phyloP scores from a whole-genome alignment of 1,140 invertebrate species.

The Kradibia gibbosae region DNA sequence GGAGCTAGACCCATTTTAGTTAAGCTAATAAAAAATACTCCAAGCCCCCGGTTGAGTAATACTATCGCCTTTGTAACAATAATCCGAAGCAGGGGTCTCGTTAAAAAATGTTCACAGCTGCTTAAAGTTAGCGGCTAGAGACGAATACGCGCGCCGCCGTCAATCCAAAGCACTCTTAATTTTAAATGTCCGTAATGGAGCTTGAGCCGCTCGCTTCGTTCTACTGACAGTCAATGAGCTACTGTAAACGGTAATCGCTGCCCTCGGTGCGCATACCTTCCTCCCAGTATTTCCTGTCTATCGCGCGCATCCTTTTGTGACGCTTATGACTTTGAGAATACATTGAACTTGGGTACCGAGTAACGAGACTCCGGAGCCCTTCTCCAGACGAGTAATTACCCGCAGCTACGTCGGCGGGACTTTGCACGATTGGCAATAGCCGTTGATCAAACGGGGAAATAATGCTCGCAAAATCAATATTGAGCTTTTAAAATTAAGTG shows the following conservation, averaged over 20 bases:
- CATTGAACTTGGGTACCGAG: slow-evolving; percentile 1
- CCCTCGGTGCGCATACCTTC: background rate
- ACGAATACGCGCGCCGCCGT: background rate
- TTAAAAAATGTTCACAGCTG: slow-evolving; percentile 3
- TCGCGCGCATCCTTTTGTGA: background rate
- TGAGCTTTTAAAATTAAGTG: background rate
- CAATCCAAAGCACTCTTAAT: background rate
- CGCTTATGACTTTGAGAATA: background rate
- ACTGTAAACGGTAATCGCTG: slow-evolving; percentile 13
- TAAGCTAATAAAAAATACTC: too few relatives aligned
- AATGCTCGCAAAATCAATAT: background rate
- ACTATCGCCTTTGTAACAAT: too few relatives aligned
- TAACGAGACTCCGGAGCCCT: background rate
- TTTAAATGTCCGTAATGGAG: slow-evolving; percentile 3
- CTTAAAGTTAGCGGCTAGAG: background rate
- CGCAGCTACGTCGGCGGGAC: background rate
- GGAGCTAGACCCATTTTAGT: too few relatives aligned
- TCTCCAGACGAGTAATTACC: background rate
- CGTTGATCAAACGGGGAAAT: background rate
- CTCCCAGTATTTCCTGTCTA: slow-evolving; percentile 6
- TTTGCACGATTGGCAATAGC: too few relatives aligned
- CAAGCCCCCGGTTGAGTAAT: too few relatives aligned
- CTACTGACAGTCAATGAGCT: background rate
- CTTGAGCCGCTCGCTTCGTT: background rate
- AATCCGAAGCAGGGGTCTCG: too few relatives aligned